A percentile compares a stretch with the other conserved stretches of the same genome.
phyloP scores from a whole-genome alignment of 1,140 invertebrate genomes.

The Papilio glaucus region DNA sequence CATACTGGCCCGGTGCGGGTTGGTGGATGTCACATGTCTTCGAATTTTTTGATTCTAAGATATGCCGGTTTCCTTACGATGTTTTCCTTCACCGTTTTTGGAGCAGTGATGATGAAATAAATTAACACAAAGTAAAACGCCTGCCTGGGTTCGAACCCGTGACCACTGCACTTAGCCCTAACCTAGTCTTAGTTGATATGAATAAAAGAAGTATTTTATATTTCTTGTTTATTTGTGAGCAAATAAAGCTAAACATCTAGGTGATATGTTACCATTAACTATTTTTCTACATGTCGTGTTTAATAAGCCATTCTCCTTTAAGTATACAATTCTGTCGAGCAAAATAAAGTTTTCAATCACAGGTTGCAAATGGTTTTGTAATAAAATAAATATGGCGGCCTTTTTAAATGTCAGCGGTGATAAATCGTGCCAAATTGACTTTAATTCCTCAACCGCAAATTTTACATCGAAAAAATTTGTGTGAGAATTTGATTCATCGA shows the following conservation, averaged over 20 bases:
- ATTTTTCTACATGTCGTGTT: conserved; percentile 83
- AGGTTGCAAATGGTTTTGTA: conserved; percentile 78
- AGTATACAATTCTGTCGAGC: conserved; percentile 86
- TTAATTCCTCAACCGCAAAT: conserved; percentile 51
- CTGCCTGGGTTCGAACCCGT: too few species aligned
- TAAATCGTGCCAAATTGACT: conserved; percentile 64
- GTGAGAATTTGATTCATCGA: neutral
- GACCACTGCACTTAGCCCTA: too few species aligned
- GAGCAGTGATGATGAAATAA: too few species aligned
- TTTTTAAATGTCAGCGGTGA: conserved; percentile 74
- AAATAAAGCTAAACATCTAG: conserved; percentile 84
- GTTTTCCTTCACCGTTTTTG: too few species aligned
- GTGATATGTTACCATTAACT: conserved; percentile 84
- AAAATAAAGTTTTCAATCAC: conserved; percentile 88
- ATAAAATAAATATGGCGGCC: conserved; percentile 65
- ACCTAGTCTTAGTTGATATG: neutral
- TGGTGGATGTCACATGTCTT: too few species aligned
- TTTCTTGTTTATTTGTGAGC: conserved; percentile 57
- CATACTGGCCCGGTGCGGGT: too few species aligned
- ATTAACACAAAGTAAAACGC: too few species aligned
- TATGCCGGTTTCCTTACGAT: too few species aligned
- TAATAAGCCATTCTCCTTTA: conserved; percentile 83
- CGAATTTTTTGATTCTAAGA: too few species aligned
- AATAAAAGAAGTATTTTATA: neutral
- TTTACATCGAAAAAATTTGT: neutral